Evolutionary conservation across 2,888 invertebrate species (phyloP).

Genomic region (Phasia obesa): DNA sequence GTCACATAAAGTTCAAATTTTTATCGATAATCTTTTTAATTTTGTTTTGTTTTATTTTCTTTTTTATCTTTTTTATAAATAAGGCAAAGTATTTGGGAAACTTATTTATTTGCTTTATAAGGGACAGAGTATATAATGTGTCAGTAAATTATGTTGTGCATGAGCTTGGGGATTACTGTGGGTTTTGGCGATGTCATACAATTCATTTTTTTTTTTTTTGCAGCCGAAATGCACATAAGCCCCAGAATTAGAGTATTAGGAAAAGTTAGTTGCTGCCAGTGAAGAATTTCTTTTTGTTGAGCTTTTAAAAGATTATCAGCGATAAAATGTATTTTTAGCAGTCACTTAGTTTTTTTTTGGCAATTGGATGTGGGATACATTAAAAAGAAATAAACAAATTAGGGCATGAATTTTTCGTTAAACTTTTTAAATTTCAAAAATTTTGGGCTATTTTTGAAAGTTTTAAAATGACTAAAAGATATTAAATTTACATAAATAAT

Average conservation of each 20-base stretch:
- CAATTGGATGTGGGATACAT: background rate
- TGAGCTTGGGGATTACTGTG: background rate
- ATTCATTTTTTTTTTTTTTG: no score
- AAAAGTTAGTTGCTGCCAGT: no score
- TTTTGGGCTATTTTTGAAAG: no score
- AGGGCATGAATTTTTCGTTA: background rate
- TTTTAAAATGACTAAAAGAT: no score
- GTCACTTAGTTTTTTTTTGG: background rate
- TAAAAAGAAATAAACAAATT: no score
- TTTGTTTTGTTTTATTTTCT: conserved; percentile 3
- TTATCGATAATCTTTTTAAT: conserved; percentile 61
- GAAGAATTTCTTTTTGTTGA: background rate
- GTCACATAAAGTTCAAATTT: conserved; percentile 53
- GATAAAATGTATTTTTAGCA: background rate
- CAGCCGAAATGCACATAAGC: no score
- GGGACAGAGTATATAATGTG: conserved; percentile 13
- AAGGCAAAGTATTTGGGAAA: conserved; percentile 22
- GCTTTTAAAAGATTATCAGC: conserved; percentile 19
- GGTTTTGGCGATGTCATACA: background rate
- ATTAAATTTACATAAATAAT: no score
- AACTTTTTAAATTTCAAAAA: no score
- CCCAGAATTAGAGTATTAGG: no score
- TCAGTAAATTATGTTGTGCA: conserved; percentile 26
- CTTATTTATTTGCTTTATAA: conserved; percentile 31
- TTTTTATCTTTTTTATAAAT: background rate